Evolutionary conservation across 37 sponge, comb jelly and placozoan genomes (phyloP).

Genomic region (Geodia barretti): DNA sequence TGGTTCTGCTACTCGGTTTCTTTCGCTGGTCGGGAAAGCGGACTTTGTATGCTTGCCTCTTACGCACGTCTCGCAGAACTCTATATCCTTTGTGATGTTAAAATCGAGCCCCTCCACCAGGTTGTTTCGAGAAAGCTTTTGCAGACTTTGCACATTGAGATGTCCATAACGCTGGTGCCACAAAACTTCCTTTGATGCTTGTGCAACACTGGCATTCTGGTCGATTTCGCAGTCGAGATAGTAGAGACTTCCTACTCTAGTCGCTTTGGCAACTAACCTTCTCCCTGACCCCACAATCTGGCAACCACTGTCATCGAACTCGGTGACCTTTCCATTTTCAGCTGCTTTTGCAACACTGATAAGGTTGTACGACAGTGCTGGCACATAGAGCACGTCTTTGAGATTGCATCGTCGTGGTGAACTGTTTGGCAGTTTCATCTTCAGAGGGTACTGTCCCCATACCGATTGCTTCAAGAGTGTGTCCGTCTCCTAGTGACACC

Average conservation of each 20-base stretch:
- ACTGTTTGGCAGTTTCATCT: not conserved
- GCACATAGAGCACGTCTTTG: not conserved
- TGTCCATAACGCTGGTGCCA: no score
- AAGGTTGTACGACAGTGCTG: conserved; percentile 16
- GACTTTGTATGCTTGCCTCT: no score
- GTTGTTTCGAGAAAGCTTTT: no score
- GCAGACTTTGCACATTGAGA: no score
- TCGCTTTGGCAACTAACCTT: conserved; percentile 5
- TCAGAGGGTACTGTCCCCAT: conserved; percentile 1
- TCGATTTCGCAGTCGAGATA: conserved; percentile 8
- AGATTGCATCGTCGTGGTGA: not conserved
- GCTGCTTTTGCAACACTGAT: conserved; percentile 26
- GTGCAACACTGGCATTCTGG: no score
- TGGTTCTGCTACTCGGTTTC: no score
- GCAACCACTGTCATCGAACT: not conserved
- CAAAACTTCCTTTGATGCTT: no score
- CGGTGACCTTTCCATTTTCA: conserved; percentile 3
- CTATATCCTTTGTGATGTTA: no score
- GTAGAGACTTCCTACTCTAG: not conserved
- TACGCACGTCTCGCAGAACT: no score
- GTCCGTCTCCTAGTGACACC: conserved; percentile 9
- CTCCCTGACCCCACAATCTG: not conserved
- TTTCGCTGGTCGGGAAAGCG: no score
- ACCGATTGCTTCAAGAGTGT: conserved; percentile 5
- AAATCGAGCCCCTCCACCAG: no score